phyloP scores from a whole-genome alignment of 2,113 vertebrate genomes.

The Muntiacus reevesi region DNA sequence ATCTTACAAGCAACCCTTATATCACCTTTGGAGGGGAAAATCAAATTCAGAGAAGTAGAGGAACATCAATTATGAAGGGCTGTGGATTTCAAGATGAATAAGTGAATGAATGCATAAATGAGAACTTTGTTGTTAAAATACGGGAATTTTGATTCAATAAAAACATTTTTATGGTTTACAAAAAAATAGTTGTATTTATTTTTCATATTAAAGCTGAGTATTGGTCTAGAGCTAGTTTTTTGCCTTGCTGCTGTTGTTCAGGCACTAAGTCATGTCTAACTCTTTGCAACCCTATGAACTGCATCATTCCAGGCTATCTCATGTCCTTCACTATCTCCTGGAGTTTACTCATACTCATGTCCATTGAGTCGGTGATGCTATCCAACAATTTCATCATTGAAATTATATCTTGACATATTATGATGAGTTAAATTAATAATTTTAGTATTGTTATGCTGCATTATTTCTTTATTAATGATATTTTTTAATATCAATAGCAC shows the following conservation, averaged over 20 bases:
- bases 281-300: background rate
- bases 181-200: slow-evolving; percentile 6
- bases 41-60: background rate
- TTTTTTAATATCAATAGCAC: background rate
- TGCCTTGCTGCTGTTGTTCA: background rate
- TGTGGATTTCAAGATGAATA: background rate
- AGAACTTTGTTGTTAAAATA: background rate
- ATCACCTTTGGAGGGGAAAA: background rate
- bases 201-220: background rate
- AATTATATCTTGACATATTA: slow-evolving; percentile 18
- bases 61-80: background rate
- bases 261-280: background rate
- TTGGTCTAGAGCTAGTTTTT: slow-evolving; percentile 21
- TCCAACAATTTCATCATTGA: background rate
- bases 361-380: background rate
- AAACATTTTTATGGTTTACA: background rate
- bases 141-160: background rate
- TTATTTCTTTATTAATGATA: slow-evolving; percentile 4
- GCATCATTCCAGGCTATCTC: background rate
- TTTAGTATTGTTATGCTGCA: background rate
- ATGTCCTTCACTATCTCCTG: background rate
- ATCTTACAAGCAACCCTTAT: background rate
- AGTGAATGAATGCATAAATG: background rate
- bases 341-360: background rate
- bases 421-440: slow-evolving; percentile 33